Conservation (phyloP, 35 echinoderm and acorn worm species). For the Eucidaris tribuloides region DNA sequence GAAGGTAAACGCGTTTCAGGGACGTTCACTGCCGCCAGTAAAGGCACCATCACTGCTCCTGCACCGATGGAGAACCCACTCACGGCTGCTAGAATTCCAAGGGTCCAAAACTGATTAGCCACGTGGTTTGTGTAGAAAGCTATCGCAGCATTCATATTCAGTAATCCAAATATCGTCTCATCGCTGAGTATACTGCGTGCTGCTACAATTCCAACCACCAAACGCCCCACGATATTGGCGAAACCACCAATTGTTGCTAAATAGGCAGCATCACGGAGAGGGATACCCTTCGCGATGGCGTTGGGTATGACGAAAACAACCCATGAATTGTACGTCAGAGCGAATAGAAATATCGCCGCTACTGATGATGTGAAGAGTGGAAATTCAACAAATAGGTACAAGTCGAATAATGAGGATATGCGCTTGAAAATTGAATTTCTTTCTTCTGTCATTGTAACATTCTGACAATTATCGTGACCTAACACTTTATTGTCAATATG, state of each 20-base stretch:
- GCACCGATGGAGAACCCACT: not conserved
- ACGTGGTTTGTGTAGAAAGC: not conserved
- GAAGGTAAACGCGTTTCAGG: not conserved
- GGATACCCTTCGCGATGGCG: not conserved
- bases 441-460: too few species aligned
- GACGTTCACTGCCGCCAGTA: not conserved
- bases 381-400: not conserved
- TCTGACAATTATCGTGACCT: too few species aligned
- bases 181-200: not conserved
- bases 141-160: not conserved
- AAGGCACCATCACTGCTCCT: too few species aligned
- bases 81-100: not conserved
- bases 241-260: not conserved
- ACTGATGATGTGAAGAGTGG: not conserved
- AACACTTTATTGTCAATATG: too few species aligned
- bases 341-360: not conserved
- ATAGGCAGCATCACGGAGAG: not conserved
- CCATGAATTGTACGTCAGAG: not conserved
- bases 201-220: not conserved
- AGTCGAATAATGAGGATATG: too few species aligned
- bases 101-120: not conserved
- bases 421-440: too few species aligned
- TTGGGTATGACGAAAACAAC: conserved; percentile 10
- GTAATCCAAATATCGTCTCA: not conserved
- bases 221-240: not conserved